Evolutionary conservation across 2,888 invertebrate species (phyloP), one percentile per base, ranked within the genome.

Genomic region (Mongoloraphidia duomilia): DNA sequence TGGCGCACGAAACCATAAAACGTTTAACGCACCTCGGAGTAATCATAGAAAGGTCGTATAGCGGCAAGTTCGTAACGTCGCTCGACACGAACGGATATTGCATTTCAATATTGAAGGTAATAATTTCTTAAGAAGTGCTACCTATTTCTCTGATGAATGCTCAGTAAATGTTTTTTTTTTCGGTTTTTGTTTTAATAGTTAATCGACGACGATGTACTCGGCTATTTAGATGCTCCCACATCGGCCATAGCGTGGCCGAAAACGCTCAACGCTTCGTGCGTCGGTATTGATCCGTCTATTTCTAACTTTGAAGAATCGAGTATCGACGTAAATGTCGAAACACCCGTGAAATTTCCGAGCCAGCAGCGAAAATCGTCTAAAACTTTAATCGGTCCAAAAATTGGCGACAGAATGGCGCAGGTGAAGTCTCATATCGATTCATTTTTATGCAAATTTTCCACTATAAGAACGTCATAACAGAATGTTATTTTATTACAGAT

Each of bases 71-170:
- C 53, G 78, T 87, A 68, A 84, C 88, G 0, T 86, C 88, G 0
- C 63, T 89, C 42, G 82, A 88, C 59, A 84, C 84, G 76, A 76
- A 80, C 47, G 90, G 89, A 8, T 72, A 88, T 56, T 83, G 85
- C 55, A 71, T 92, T 33, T 82, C 86, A 11, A 56, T 91, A 13
- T 59, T 85, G 9, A 75, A 77, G 55, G 60, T 80, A 9, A 67
- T 66, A 10, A 64, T 72, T 48, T 52, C 61, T 6, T 57, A 67
- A 34, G 67, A 26, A 43, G 17, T 26, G 10, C n/a, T 34, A 43
- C 9, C n/a, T 34, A 43, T 33, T 34, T 14, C n/a, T 26, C 6
- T 6, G 26, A 6, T 26, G 26, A 3, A 26, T 26, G 26, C 6
- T 26, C 17, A 4, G 3, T 17, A 17, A 17, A 17, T 17, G 4